These are phyloP conservation scores for Bellardia bayeri DNA, from an alignment of 2,888 invertebrate genomes.

Conservation along the genomic window DNA sequence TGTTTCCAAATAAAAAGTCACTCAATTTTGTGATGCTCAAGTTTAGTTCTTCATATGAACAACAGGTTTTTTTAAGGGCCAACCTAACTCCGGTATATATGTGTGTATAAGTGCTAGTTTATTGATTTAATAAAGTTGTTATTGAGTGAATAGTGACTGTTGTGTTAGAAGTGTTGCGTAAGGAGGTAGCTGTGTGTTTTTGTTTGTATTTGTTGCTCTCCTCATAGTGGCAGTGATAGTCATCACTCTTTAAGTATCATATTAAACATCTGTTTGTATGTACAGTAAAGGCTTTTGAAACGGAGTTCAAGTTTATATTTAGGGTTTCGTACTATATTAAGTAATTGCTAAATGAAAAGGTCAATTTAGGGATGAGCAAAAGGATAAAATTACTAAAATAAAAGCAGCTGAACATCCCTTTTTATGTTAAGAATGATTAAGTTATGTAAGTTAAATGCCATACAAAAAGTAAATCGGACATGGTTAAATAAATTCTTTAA, in stretches of 20 bases:
- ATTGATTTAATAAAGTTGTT: constrained; percentile 67
- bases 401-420: neutral
- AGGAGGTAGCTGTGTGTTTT: neutral
- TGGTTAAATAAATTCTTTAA: no score
- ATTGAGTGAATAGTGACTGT: constrained; percentile 42
- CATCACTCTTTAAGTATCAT: neutral
- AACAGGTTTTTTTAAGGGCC: no score
- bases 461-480: no score
- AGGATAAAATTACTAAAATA: neutral
- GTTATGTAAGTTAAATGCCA: no score
- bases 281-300: neutral
- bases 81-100: no score
- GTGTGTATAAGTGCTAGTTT: constrained; percentile 19
- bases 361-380: neutral
- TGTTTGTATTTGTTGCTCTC: neutral
- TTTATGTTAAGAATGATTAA: no score
- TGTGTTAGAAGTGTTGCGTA: neutral
- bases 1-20: no score
- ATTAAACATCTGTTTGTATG: constrained; percentile 36
- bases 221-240: neutral
- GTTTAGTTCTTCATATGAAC: no score
- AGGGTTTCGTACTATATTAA: constrained; percentile 22
- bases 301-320: constrained; percentile 17
- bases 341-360: neutral
- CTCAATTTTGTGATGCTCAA: no score